phyloP scores from a whole-genome alignment of 2,797 vertebrate species.

The Propithecus deckenii region DNA sequence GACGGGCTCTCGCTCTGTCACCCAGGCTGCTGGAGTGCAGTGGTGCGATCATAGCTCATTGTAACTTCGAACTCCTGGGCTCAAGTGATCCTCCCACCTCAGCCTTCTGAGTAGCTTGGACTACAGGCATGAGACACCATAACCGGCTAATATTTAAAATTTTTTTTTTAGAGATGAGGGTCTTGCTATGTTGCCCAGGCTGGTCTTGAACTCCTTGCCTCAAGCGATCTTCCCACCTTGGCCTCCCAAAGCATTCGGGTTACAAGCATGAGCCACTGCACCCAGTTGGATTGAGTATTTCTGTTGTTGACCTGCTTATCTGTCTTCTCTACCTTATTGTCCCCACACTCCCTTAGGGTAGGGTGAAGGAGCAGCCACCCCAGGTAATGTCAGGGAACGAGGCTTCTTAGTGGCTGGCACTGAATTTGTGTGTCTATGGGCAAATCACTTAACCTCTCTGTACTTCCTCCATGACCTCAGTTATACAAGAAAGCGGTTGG shows the following conservation, averaged over 20 bases:
- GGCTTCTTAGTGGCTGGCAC: background rate
- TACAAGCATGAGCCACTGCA: background rate
- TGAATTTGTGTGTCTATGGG: background rate
- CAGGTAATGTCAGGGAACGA: background rate
- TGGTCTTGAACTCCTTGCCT: background rate
- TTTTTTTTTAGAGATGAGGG: background rate
- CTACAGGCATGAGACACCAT: background rate
- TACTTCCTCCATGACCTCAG: conserved; percentile 19
- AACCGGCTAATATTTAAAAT: background rate
- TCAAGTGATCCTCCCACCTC: background rate
- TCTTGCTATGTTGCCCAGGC: background rate
- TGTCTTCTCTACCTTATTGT: background rate
- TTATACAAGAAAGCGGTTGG: background rate
- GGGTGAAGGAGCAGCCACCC: background rate
- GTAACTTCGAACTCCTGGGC: background rate
- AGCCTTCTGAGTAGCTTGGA: background rate
- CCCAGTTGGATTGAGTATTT: background rate
- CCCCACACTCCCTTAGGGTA: background rate
- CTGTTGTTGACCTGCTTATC: background rate
- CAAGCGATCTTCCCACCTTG: background rate
- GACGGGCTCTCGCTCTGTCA: background rate
- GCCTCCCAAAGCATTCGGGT: background rate
- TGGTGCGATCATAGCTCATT: background rate
- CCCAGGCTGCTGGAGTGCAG: background rate
- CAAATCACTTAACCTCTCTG: background rate